These are phyloP conservation scores for Chascanopsetta lugubris DNA, from an alignment of 2,113 vertebrate genomes.

Conservation along the genomic window DNA sequence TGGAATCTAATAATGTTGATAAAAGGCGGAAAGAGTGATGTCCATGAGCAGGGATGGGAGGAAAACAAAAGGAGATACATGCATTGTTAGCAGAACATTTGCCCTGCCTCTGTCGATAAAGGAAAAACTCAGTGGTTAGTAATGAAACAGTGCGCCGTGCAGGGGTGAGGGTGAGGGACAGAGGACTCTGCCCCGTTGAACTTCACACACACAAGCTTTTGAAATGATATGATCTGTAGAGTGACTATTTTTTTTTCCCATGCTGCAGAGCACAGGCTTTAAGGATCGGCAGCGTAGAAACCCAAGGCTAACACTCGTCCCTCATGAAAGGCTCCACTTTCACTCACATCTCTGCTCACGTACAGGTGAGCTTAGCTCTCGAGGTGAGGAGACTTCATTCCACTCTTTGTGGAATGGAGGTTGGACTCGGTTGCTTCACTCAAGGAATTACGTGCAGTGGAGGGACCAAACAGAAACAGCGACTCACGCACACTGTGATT, in stretches of 20 bases:
- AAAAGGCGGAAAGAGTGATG: slow-evolving; percentile 23
- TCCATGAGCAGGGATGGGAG: neutral
- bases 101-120: slow-evolving; percentile 3
- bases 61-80: slow-evolving; percentile 6
- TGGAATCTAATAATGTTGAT: slow-evolving; percentile 40
- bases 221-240: slow-evolving; percentile 22
- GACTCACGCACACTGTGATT: too few relatives aligned
- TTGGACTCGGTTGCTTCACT: too few relatives aligned
- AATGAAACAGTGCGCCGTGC: slow-evolving; percentile 22
- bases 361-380: neutral
- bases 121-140: slow-evolving; percentile 13
- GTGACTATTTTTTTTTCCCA: slow-evolving; percentile 2
- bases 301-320: neutral
- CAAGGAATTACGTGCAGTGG: too few relatives aligned
- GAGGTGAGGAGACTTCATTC: neutral
- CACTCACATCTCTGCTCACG: neutral
- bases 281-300: neutral
- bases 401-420: too few relatives aligned
- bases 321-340: slow-evolving; percentile 6
- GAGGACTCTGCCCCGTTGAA: slow-evolving; percentile 22
- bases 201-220: slow-evolving; percentile 17
- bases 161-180: slow-evolving; percentile 14
- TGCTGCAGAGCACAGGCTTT: slow-evolving; percentile 10
- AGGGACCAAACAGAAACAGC: too few relatives aligned
- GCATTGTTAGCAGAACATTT: neutral